phyloP scores from a whole-genome alignment of 2,797 vertebrate genomes.

The Sebastes hopkinsi region DNA sequence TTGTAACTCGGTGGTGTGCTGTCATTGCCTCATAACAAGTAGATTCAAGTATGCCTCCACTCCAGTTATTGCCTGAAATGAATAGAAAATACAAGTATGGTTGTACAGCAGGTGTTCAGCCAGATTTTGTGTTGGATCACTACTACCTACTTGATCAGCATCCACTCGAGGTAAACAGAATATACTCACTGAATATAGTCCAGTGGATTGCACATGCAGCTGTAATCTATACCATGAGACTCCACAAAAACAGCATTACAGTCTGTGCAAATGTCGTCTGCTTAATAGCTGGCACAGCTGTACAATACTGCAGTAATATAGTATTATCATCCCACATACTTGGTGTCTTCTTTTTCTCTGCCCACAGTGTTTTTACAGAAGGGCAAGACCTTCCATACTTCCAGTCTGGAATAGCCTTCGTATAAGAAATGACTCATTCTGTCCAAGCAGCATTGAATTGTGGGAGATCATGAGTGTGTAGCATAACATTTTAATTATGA shows the following conservation, averaged over 20 bases:
- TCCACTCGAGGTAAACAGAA: neutral
- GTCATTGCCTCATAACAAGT: neutral
- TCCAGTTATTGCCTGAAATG: neutral
- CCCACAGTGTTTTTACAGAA: neutral
- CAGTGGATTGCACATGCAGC: neutral
- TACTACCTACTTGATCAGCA: neutral
- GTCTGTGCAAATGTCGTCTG: neutral
- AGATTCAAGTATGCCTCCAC: neutral
- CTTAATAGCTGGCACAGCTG: neutral
- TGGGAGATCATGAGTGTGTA: neutral
- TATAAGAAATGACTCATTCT: constrained; percentile 27
- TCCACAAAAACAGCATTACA: neutral
- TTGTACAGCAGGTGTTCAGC: neutral
- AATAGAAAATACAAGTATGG: neutral
- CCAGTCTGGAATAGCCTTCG: neutral
- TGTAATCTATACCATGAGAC: constrained; percentile 4
- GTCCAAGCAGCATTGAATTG: neutral
- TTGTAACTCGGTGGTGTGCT: neutral
- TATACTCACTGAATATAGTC: neutral
- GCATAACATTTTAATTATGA: neutral
- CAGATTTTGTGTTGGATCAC: neutral
- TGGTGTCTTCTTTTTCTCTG: constrained; percentile 17
- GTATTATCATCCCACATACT: neutral
- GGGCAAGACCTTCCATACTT: neutral
- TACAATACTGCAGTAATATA: neutral